Base-by-base conservation (phyloP, 2,113 vertebrate genomes). In the Alethe diademata region DNA sequence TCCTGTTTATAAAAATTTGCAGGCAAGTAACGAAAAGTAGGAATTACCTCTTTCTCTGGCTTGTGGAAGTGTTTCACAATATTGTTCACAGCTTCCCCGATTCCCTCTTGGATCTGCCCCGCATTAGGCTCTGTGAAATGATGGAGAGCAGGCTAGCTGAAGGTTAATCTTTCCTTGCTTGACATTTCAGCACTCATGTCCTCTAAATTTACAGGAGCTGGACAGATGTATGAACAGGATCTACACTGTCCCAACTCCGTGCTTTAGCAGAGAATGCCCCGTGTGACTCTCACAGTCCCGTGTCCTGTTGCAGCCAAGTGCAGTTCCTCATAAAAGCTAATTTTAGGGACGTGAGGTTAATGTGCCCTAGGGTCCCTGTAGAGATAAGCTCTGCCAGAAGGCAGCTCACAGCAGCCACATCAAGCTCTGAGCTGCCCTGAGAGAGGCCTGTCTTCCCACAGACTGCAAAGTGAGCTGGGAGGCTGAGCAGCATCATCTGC, bases 51-150 rank as follows among this genome's bases (percentile, higher is more conserved):
- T 97, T 99, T 99, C 84, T 99, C 99, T 28, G 99, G 99, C 95
- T 99, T 99, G 97, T 99, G 99, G 73, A 99, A 99, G 95, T 99
- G 99, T 88, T 99, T 99, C 48, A 99, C 98, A 45, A 99, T 99
- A 95, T 99, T 99, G 96, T 99, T 99, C 54, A 99, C 99, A 0
- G 99, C 99, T 97, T 99, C 99, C 81, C 99, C 99, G 4, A 99
- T 98, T 86, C 99, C 99, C 96, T 99, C 99, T 88, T 99, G 99
- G 45, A 99, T 99, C 97, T 99, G 99, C 36, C 98, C 98, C 0
- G 98, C 97, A 29, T 97, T 98, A 85, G 99, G 98, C 89, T 99
- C 99, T 99, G 97, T 82, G 90, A 96, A 94, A 95, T 11, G 93
- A 97, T 5, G 11, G 82, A 95, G 11, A 96, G 11, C 26, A 90